A percentile compares a stretch with the other conserved stretches of the same genome.
Evolutionary conservation across 2,113 vertebrate species (phyloP).

Genomic region (Pterocles orientalis): DNA sequence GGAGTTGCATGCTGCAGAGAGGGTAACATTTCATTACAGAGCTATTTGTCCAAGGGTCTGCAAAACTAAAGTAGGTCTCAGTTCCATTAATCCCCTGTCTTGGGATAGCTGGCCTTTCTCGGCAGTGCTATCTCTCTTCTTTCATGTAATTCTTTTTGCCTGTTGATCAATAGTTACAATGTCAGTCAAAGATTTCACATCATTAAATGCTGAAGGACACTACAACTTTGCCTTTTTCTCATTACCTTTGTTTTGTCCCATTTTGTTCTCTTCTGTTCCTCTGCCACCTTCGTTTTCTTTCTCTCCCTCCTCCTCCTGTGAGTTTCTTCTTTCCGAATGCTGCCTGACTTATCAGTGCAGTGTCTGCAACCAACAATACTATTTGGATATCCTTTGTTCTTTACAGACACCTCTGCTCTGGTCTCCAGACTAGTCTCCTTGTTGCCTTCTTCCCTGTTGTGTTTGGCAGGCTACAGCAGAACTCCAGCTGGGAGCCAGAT

Average conservation of each 20-base stretch:
- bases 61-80: neutral
- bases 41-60: neutral
- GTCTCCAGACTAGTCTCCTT: conserved; percentile 28
- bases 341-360: neutral
- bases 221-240: neutral
- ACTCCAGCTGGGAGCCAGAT: conserved; percentile 13
- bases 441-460: neutral
- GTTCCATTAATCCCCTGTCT: neutral
- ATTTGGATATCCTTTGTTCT: conserved; percentile 43
- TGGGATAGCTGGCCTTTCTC: neutral
- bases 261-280: neutral
- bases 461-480: neutral
- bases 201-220: neutral
- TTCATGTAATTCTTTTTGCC: neutral
- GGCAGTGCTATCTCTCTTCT: neutral
- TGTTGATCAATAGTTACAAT: neutral
- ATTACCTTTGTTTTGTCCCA: neutral
- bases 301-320: neutral
- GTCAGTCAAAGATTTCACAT: neutral
- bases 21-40: neutral
- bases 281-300: conserved; percentile 1
- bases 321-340: neutral
- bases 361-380: conserved; percentile 4
- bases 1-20: neutral
- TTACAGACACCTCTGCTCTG: conserved; percentile 12